Percentiles rank a stretch among this genome's conserved stretches.
These are phyloP conservation scores for Vombatus ursinus DNA, from an alignment of 2,113 vertebrate species.

Conservation along the genomic window DNA sequence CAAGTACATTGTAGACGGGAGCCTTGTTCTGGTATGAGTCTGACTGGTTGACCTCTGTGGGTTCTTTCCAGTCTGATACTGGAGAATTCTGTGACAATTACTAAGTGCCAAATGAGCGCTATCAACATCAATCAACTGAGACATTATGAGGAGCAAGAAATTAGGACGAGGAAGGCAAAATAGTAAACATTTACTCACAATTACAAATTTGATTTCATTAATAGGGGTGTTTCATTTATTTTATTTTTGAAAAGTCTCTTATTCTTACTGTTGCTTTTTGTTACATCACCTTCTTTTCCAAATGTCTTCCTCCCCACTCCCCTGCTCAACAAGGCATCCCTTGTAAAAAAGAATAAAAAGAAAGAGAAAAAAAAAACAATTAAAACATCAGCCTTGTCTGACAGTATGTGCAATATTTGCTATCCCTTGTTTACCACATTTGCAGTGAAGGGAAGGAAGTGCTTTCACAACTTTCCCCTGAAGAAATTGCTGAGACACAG, in stretches of 20 bases:
- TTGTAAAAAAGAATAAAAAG: neutral
- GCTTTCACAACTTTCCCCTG: neutral
- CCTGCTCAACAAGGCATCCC: neutral
- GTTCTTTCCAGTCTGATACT: neutral
- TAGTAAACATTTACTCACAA: constrained; percentile 57
- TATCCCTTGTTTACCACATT: neutral
- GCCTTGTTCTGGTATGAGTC: neutral
- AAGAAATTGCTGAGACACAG: neutral
- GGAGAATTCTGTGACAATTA: neutral
- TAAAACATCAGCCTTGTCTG: neutral
- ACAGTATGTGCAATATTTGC: neutral
- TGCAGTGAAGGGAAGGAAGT: neutral
- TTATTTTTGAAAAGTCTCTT: neutral
- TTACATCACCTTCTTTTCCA: too few relatives aligned
- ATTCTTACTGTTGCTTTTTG: neutral
- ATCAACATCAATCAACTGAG: neutral
- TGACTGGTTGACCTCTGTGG: neutral
- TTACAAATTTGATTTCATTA: constrained; percentile 44
- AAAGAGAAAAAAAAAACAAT: neutral
- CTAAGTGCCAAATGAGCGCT: neutral
- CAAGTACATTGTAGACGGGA: neutral
- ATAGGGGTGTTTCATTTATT: neutral
- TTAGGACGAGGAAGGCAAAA: neutral
- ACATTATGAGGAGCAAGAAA: neutral
- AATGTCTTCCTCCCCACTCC: neutral